Evolutionary conservation across 1,140 invertebrate species (phyloP), one percentile per base, ranked within the genome.

Genomic region (Bathynomus jamesi): DNA sequence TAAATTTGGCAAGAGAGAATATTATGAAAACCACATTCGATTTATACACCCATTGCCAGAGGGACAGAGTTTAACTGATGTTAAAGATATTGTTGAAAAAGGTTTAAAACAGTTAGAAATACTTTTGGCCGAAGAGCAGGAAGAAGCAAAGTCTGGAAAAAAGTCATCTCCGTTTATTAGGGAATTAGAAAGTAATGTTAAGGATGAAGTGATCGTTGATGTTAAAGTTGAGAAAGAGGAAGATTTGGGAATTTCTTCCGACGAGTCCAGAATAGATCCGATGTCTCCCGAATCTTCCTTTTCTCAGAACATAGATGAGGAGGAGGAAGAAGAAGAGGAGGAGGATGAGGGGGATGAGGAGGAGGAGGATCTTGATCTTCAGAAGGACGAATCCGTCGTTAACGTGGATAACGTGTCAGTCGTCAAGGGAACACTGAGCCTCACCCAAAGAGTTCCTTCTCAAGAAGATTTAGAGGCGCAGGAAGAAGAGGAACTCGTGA

Each of bases 1-100:
- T 63, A 81, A 81, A 64, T 81, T 81, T 76, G 79, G 78, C 2
- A 80, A 80, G 53, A 73, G 76, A 53, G 79, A 80, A 61, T 81
- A 81, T 32, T 80, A 77, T 76, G 80, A 81, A 62, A 80, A 79
- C 31, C 80, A 80, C 64, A 80, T 81, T 11, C 73, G 78, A 8
- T 80, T 76, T 68, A 81, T 81, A 31, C 80, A 81, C 73, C 80
- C 80, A 25, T 61, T 74, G 21, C 70, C 77, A 32, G 65, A 69
- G 67, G 71, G 71, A 46, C 32, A 53, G 11, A 65, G 70, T 46
- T 62, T 67, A 25, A 29, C 21, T n/a, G 70, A 66, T 28, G 25
- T 65, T 30, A 69, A 72, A 62, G 31, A 64, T 25, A 76, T 71
- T 30, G 65, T 60, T 21, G 72, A 71, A 30, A 63, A 76, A n/a